These are phyloP conservation scores for Taxidea taxus DNA, from an alignment of 2,113 vertebrate genomes.

Conservation along the genomic window DNA sequence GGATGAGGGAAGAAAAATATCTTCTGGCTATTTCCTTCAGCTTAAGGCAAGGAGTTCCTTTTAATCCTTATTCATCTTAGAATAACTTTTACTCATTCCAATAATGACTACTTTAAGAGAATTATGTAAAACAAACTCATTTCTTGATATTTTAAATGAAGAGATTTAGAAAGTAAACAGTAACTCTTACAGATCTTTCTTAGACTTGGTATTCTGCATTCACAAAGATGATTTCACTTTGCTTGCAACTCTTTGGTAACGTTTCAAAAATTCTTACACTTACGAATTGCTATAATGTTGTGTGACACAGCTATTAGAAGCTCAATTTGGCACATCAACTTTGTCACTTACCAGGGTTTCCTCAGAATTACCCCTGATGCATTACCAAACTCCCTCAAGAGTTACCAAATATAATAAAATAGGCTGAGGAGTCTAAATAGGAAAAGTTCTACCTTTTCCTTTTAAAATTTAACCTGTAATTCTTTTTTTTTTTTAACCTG, in stretches of 20 bases:
- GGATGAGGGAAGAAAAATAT: neutral
- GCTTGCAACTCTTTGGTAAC: neutral
- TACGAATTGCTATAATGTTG: neutral
- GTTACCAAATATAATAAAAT: neutral
- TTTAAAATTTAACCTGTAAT: constrained; percentile 14
- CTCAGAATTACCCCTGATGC: neutral
- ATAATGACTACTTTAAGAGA: neutral
- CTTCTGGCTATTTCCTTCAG: neutral
- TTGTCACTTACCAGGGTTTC: neutral
- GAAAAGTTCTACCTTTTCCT: neutral
- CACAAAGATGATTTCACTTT: neutral
- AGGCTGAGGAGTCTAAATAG: neutral
- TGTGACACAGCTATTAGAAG: neutral
- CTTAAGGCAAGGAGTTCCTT: neutral
- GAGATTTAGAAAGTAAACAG: neutral
- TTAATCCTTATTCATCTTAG: neutral
- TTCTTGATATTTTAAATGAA: neutral
- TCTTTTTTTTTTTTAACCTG: constrained; percentile 3
- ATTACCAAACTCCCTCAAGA: neutral
- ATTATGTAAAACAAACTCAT: neutral
- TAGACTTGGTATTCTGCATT: neutral
- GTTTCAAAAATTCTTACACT: neutral
- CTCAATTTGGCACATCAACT: neutral
- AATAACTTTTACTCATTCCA: neutral
- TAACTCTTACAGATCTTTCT: neutral